phyloP scores from a whole-genome alignment of 2,113 vertebrate genomes.

The Delphinus delphis region DNA sequence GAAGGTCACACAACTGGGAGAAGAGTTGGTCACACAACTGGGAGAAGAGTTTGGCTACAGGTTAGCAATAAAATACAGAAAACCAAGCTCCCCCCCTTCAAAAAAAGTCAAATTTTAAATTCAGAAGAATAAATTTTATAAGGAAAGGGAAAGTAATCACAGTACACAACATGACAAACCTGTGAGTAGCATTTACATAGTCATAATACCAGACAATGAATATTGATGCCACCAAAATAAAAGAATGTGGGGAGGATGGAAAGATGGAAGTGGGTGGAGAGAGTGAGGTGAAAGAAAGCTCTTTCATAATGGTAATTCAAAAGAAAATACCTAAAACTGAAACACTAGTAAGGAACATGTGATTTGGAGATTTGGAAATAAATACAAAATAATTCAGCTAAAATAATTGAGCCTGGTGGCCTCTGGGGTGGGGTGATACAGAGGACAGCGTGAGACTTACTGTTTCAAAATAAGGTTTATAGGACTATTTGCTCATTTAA shows the following conservation, averaged over 20 bases:
- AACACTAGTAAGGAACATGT: background rate
- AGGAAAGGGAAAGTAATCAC: background rate
- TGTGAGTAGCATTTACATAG: background rate
- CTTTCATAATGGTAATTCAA: background rate
- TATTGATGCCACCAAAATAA: background rate
- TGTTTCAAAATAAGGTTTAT: background rate
- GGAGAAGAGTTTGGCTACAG: background rate
- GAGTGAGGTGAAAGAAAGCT: background rate
- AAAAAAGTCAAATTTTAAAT: background rate
- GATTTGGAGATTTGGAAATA: background rate
- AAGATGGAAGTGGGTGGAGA: background rate
- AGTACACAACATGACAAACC: background rate
- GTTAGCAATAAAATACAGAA: background rate
- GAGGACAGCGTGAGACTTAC: background rate
- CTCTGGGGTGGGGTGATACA: background rate
- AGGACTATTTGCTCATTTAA: background rate
- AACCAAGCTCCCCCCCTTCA: background rate
- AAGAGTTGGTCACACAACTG: background rate
- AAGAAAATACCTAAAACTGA: background rate
- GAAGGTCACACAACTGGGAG: background rate
- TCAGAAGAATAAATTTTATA: background rate
- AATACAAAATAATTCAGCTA: background rate
- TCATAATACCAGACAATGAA: background rate
- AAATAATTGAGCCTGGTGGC: background rate
- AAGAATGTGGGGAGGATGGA: background rate